These are phyloP conservation scores for Zoanthus gigantus DNA, from an alignment of 92 coral and sea anemone genomes.

Conservation along the genomic window DNA sequence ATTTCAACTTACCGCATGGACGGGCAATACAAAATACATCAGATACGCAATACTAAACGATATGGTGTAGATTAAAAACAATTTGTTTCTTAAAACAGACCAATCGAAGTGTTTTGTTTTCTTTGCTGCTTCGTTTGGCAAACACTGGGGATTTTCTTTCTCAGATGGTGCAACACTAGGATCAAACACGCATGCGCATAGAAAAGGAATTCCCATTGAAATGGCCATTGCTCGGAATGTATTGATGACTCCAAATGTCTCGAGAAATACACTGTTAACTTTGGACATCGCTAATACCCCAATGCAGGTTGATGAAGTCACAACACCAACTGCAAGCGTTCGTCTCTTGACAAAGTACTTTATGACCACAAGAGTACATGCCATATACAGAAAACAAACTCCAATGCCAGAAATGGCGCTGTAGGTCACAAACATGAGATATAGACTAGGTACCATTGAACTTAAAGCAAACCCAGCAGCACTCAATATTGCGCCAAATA, in stretches of 20 bases:
- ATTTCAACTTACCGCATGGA: slow-evolving; percentile 5
- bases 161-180: background rate
- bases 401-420: slow-evolving; percentile 3
- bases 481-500: slow-evolving; percentile 10
- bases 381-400: background rate
- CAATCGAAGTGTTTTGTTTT: background rate
- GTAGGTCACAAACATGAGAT: slow-evolving; percentile 14
- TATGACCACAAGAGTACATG: slow-evolving; percentile 1
- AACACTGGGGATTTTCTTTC: background rate
- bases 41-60: background rate
- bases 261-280: background rate
- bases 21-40: background rate
- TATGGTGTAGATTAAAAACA: background rate
- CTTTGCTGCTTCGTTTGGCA: background rate
- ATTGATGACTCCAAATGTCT: background rate
- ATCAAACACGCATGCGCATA: slow-evolving; percentile 4
- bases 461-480: background rate
- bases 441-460: slow-evolving; percentile 14
- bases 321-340: background rate
- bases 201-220: background rate
- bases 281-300: background rate
- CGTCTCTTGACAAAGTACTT: slow-evolving; percentile 10
- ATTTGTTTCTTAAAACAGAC: background rate
- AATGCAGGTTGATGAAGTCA: background rate
- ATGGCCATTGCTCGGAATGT: background rate